Percentiles rank a stretch among this genome's conserved stretches.
These are phyloP conservation scores for Ptychadena robeensis DNA, from an alignment of 2,797 vertebrate genomes.

Conservation along the genomic window DNA sequence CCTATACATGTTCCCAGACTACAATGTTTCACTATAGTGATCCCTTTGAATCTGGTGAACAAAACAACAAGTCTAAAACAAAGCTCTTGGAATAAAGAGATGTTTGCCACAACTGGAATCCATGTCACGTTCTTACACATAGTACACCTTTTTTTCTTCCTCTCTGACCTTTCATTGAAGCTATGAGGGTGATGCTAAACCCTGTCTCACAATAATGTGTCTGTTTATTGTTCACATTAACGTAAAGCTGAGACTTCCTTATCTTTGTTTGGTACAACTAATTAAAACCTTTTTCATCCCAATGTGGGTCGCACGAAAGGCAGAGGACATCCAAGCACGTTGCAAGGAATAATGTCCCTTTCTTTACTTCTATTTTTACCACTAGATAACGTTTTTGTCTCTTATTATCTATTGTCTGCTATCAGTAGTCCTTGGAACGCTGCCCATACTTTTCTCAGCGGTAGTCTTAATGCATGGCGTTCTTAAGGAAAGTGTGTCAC, in stretches of 20 bases:
- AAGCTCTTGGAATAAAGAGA: no score
- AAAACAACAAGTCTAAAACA: background rate
- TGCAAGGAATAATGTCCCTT: background rate
- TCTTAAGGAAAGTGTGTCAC: constrained; percentile 16
- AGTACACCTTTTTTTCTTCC: background rate
- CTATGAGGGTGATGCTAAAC: background rate
- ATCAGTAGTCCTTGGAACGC: background rate
- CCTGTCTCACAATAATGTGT: background rate
- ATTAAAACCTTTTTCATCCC: constrained; percentile 2
- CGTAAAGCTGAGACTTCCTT: constrained; percentile 18
- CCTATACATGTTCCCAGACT: background rate
- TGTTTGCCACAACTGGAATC: background rate
- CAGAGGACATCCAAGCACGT: background rate
- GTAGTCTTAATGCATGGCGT: background rate
- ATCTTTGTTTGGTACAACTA: constrained; percentile 9
- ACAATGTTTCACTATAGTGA: background rate
- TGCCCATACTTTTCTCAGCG: background rate
- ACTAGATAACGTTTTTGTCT: constrained; percentile 30
- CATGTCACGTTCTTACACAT: background rate
- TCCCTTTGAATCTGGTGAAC: background rate
- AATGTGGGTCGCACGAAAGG: background rate
- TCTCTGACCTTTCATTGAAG: background rate
- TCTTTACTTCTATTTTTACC: constrained; percentile 17
- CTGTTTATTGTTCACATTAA: constrained; percentile 6
- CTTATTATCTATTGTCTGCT: constrained; percentile 11